Evolutionary conservation across 2,888 invertebrate species (phyloP).

Genomic region (Emmelina monodactyla): DNA sequence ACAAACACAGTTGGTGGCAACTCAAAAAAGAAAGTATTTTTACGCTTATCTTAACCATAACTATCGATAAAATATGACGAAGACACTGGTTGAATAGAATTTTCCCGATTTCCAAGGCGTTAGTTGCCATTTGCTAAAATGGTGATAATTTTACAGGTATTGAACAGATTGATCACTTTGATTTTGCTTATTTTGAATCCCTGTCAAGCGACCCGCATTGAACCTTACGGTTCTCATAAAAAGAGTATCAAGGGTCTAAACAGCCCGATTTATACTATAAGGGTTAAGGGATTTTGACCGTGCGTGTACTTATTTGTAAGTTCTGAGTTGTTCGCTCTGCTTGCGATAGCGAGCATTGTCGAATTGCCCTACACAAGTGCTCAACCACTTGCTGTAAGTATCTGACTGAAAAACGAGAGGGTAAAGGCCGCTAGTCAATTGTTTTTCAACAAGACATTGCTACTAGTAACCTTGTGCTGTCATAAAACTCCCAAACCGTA

Average conservation of each 20-base stretch:
- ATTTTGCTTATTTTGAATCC: constrained; percentile 21
- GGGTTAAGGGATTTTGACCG: constrained; percentile 44
- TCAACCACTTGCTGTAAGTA: constrained; percentile 56
- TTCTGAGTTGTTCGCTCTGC: constrained; percentile 24
- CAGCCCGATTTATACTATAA: constrained; percentile 45
- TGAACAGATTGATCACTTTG: constrained; percentile 18
- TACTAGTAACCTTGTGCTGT: constrained; percentile 36
- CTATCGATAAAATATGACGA: no score
- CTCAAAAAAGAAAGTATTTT: no score
- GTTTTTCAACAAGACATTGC: constrained; percentile 65
- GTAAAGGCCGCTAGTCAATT: constrained; percentile 52
- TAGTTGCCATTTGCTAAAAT: constrained; percentile 2
- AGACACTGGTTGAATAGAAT: constrained; percentile 4
- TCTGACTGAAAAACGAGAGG: constrained; percentile 39
- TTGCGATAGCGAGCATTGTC: constrained; percentile 23
- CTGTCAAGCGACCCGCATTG: constrained; percentile 45
- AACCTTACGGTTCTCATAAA: constrained; percentile 44
- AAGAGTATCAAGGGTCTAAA: constrained; percentile 47
- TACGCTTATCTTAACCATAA: no score
- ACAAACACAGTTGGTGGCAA: no score
- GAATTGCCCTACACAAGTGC: constrained; percentile 41
- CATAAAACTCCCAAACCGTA: constrained; percentile 12
- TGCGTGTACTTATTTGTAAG: constrained; percentile 26
- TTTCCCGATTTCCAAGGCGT: background rate
- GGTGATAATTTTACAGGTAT: constrained; percentile 41